Conservation (phyloP, 2,797 vertebrate species). For the Neosilurus hyrtlii region DNA sequence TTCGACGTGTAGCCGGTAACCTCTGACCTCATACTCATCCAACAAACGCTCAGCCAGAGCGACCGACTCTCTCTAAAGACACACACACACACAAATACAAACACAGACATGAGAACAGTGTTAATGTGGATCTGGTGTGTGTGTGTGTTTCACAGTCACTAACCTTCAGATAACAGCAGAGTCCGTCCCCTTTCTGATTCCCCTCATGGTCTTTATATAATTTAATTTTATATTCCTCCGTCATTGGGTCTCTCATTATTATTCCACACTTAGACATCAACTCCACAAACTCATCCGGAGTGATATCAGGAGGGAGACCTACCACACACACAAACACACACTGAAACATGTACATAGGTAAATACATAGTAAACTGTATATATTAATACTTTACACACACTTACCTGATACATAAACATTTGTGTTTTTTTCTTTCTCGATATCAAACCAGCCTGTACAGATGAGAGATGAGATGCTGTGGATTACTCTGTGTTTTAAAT, state of each 20-base stretch:
- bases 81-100: slow-evolving; percentile 20
- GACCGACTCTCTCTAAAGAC: slow-evolving; percentile 82
- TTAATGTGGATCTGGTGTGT: background rate
- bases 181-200: slow-evolving; percentile 92
- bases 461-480: background rate
- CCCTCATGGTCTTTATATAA: slow-evolving; percentile 93
- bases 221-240: slow-evolving; percentile 91
- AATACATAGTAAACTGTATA: background rate
- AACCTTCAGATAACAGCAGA: slow-evolving; percentile 96
- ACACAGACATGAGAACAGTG: background rate
- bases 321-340: slow-evolving; percentile 6
- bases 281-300: slow-evolving; percentile 86
- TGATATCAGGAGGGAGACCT: slow-evolving; percentile 94
- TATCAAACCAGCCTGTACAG: slow-evolving; percentile 88
- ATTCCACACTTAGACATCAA: slow-evolving; percentile 96
- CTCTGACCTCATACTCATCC: slow-evolving; percentile 90
- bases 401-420: slow-evolving; percentile 95
- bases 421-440: slow-evolving; percentile 91
- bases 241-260: slow-evolving; percentile 90
- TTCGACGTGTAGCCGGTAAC: slow-evolving; percentile 90
- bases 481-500: background rate
- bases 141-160: background rate
- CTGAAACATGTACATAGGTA: background rate
- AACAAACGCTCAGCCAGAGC: slow-evolving; percentile 84
- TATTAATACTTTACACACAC: slow-evolving; percentile 29